Conservation (phyloP, 2,797 vertebrate genomes). For the Mus spretus region DNA sequence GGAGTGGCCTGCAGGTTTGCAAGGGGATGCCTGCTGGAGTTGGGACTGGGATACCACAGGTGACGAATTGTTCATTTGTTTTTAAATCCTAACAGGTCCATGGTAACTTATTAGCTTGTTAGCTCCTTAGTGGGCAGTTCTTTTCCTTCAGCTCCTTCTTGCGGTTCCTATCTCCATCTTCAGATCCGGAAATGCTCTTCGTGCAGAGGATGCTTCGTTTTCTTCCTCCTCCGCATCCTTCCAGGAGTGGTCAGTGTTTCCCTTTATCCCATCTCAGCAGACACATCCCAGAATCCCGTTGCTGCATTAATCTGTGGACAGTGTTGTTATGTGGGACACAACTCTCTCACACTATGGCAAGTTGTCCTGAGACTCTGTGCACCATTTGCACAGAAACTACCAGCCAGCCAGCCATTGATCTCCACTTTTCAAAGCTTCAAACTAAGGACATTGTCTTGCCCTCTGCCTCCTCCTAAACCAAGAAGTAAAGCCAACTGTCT, state of each 20-base stretch:
- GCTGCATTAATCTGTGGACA: not conserved
- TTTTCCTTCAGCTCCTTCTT: not conserved
- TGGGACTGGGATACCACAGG: not conserved
- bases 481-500: constrained; percentile 41
- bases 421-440: not conserved
- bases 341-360: not conserved
- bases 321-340: not conserved
- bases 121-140: not conserved
- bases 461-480: constrained; percentile 1
- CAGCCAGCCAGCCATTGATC: not conserved
- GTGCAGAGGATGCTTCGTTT: not conserved
- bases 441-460: constrained; percentile 33
- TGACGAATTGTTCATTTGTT: not conserved
- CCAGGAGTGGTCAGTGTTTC: not conserved
- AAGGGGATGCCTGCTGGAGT: not conserved
- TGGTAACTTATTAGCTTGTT: not conserved
- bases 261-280: not conserved
- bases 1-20: not conserved
- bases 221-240: not conserved
- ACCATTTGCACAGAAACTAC: not conserved
- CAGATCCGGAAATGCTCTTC: not conserved
- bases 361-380: not conserved
- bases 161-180: not conserved
- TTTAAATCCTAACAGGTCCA: not conserved
- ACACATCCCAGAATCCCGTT: not conserved